phyloP scores from a whole-genome alignment of 2,113 vertebrate species.

The Piprites chloris region DNA sequence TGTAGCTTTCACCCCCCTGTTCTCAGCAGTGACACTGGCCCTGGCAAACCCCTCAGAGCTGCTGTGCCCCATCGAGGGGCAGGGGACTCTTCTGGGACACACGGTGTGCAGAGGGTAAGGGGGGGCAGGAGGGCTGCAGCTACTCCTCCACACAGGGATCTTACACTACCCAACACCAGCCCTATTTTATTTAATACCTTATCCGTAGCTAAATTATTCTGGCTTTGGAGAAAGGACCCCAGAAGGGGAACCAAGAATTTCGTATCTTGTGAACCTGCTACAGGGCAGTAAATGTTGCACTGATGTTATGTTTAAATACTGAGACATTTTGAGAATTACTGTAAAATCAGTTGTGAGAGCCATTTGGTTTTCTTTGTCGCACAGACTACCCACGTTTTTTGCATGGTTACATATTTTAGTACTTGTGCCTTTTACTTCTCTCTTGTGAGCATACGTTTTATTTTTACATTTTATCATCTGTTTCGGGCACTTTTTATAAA shows the following conservation, averaged over 20 bases:
- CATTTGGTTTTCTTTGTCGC: conserved; percentile 78
- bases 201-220: not conserved
- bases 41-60: not conserved
- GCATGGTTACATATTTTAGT: conserved; percentile 79
- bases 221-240: not conserved
- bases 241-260: not conserved
- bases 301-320: conserved; percentile 35
- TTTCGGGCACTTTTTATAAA: conserved; percentile 57
- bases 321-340: conserved; percentile 50
- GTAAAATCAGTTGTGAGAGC: conserved; percentile 57
- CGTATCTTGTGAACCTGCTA: not conserved
- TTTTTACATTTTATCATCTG: conserved; percentile 37
- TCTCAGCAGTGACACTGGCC: not conserved
- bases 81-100: not conserved
- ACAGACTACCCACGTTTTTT: conserved; percentile 65
- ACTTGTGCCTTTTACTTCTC: conserved; percentile 80
- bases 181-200: not conserved
- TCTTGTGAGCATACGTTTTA: conserved; percentile 54
- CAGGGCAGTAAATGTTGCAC: conserved; percentile 51
- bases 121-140: not conserved
- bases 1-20: not conserved
- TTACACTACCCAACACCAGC: not conserved
- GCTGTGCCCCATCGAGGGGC: not conserved
- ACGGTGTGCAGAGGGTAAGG: not conserved
- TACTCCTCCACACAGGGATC: not conserved